Base-by-base conservation (phyloP, 2,113 vertebrate genomes). In the Trinectes maculatus region DNA sequence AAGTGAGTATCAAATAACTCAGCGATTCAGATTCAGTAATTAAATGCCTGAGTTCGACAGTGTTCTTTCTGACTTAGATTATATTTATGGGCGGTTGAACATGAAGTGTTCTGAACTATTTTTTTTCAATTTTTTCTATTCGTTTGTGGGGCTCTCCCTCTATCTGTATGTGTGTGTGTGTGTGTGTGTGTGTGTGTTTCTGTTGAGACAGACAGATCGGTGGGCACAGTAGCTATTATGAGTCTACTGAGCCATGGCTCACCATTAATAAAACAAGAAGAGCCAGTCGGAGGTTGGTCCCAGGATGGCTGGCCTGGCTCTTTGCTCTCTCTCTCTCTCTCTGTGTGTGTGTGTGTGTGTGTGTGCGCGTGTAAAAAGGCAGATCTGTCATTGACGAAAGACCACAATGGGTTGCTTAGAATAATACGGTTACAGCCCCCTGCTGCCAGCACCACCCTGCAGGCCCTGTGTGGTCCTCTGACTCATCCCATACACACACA, bases 221-320 rank as follows among this genome's bases (percentile, higher is more conserved):
- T 54, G 61, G 71, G 74, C 77, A 79, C 64, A 80, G 83, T 74
- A 67, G 70, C 84, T 86, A 82, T 87, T 79, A 88, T 74, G 61
- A 66, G 55, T 61, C 68, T 47, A 79, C 81, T 74, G 70, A 79
- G 52, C 65, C 69, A 34, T 49, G 62, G 73, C 24, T 39, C 72
- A 60, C 78, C 84, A 85, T 90, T 91, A 90, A 91, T 91, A 86
- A 89, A 89, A 91, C 81, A 86, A 72, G 69, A 62, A 72, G 65
- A 79, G 57, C 40, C 80, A 77, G 81, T 74, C 64, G 15, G 74
- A 85, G 81, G 79, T 79, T 73, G 62, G 73, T 84, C 75, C 79
- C 85, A 51, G 61, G 84, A 46, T 78, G 77, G 82, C 61, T 76
- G 74, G 64, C 65, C 66, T 71, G 57, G 77, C 71, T 77, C 80